Evolutionary conservation across 2,113 vertebrate genomes (phyloP).

Genomic region (Dryoscopus gambensis): DNA sequence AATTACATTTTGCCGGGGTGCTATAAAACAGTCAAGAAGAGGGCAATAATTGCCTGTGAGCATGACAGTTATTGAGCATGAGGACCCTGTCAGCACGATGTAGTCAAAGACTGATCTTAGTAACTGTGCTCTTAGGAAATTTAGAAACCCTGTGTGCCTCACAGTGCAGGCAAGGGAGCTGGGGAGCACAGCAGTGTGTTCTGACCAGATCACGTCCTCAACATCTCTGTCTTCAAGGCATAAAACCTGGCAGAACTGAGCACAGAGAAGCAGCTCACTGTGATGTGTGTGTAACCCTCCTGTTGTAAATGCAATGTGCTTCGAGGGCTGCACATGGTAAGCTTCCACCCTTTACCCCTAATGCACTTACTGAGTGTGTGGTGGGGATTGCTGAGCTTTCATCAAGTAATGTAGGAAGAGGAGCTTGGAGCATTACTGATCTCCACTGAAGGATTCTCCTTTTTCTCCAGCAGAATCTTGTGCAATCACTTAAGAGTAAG

Average conservation of each 20-base stretch:
- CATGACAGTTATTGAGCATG: neutral
- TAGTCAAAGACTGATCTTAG: neutral
- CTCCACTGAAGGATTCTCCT: neutral
- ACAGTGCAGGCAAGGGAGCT: rapidly evolving
- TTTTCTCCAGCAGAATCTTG: neutral
- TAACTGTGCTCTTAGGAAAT: neutral
- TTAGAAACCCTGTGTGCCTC: neutral
- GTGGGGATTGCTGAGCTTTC: neutral
- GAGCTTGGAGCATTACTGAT: neutral
- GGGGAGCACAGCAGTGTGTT: neutral
- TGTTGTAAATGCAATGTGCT: neutral
- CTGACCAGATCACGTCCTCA: neutral
- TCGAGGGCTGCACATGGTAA: neutral
- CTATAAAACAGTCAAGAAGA: neutral
- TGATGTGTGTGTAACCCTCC: neutral
- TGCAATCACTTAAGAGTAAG: neutral
- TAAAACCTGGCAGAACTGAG: neutral
- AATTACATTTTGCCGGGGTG: neutral
- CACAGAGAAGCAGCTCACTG: neutral
- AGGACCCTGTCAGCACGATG: neutral
- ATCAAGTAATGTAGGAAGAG: neutral
- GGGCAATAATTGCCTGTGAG: neutral
- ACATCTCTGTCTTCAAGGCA: neutral
- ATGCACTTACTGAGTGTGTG: neutral
- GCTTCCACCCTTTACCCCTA: neutral